Conservation (phyloP, 2,797 vertebrate genomes). For the Salmo trutta region DNA sequence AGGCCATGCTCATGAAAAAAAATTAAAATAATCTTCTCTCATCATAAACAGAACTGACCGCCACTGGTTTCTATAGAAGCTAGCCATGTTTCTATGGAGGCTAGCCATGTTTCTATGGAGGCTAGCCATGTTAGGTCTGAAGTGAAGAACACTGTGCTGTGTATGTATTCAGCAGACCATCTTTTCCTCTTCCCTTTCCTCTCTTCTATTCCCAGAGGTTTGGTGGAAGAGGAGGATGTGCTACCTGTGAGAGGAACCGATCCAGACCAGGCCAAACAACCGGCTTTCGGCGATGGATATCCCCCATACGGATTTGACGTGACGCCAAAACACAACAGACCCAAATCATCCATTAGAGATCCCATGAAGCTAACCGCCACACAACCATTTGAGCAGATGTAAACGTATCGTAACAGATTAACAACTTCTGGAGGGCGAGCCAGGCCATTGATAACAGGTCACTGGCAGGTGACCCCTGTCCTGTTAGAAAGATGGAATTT, state of each 20-base stretch:
- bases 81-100: too few relatives aligned
- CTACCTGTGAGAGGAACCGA: constrained; percentile 50
- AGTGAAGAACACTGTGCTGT: constrained; percentile 38
- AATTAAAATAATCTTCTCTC: too few relatives aligned
- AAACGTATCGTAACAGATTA: constrained; percentile 69
- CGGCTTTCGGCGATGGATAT: constrained; percentile 7
- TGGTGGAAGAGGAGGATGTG: constrained; percentile 76
- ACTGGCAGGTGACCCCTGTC: constrained; percentile 65
- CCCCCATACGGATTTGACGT: constrained; percentile 47
- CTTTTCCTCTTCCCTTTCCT: constrained; percentile 17
- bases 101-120: constrained; percentile 11
- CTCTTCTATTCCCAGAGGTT: constrained; percentile 60
- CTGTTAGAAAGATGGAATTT: constrained; percentile 60
- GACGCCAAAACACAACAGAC: constrained; percentile 45
- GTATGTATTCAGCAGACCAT: constrained; percentile 50
- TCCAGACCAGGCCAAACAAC: constrained; percentile 39
- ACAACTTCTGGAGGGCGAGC: constrained; percentile 59
- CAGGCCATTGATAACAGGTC: constrained; percentile 69
- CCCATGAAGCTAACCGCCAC: constrained; percentile 53
- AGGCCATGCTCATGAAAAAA: too few relatives aligned
- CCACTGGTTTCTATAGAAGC: too few relatives aligned
- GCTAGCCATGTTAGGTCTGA: too few relatives aligned
- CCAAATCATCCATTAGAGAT: constrained; percentile 31
- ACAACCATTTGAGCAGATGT: constrained; percentile 56
- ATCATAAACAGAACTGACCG: too few relatives aligned